A percentile compares a stretch with the other conserved stretches of the same genome.
phyloP scores from a whole-genome alignment of 1,140 invertebrate genomes.

The Aporrectodea caliginosa region DNA sequence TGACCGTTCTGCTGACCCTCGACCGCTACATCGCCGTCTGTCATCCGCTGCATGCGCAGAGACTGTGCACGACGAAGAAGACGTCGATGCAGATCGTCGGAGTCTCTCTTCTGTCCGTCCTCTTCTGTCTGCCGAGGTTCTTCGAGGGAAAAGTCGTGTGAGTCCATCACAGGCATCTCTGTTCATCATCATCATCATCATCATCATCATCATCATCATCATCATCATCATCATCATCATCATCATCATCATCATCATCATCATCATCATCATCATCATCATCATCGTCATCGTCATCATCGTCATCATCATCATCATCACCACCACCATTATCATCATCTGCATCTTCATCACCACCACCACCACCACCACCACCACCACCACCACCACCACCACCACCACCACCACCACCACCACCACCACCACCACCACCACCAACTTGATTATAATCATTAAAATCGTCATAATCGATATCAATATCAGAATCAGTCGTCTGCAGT shows the following conservation, averaged over 20 bases:
- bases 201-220: too few relatives aligned
- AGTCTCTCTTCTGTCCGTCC: background rate
- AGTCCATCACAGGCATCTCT: too few relatives aligned
- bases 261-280: slow-evolving; percentile 26
- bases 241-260: slow-evolving; percentile 23
- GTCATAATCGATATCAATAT: too few relatives aligned
- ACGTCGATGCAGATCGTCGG: slow-evolving; percentile 10
- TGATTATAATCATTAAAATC: too few relatives aligned
- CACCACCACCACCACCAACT: too few relatives aligned
- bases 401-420: too few relatives aligned
- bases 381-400: too few relatives aligned
- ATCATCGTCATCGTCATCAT: slow-evolving; percentile 22
- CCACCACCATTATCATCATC: background rate
- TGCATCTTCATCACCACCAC: background rate
- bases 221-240: slow-evolving; percentile 22
- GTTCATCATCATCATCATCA: too few relatives aligned
- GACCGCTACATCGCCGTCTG: too few relatives aligned
- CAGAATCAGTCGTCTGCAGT: too few relatives aligned
- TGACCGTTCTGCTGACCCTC: slow-evolving; percentile 29
- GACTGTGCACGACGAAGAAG: slow-evolving; percentile 17
- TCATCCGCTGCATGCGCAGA: too few relatives aligned
- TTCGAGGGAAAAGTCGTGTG: slow-evolving; percentile 28
- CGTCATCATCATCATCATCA: slow-evolving; percentile 9
- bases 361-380: too few relatives aligned
- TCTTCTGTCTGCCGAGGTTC: slow-evolving; percentile 27